A percentile compares a stretch with the other conserved stretches of the same genome.
These are phyloP conservation scores for Heterohyrax brucei DNA, from an alignment of 2,797 vertebrate genomes.

Conservation along the genomic window DNA sequence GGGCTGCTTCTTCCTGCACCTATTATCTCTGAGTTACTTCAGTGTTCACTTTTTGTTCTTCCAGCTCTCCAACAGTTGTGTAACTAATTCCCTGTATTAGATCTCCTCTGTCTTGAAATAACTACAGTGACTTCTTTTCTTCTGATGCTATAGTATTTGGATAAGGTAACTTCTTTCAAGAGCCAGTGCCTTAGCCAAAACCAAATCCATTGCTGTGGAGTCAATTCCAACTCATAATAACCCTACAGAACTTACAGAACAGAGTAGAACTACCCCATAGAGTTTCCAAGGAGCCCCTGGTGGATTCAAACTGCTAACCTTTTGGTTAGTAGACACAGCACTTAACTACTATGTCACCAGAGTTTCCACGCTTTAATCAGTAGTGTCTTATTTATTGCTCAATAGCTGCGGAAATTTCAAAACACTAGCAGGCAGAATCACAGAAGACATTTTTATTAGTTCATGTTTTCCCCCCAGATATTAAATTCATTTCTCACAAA, in stretches of 20 bases:
- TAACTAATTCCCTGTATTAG: not conserved
- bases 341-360: too few species aligned
- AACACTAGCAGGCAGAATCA: not conserved
- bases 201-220: too few species aligned
- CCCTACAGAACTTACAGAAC: too few species aligned
- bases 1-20: not conserved
- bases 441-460: constrained; percentile 10
- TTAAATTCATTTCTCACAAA: constrained; percentile 39
- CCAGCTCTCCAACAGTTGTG: not conserved
- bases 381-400: not conserved
- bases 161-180: not conserved
- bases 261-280: too few species aligned
- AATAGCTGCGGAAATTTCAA: constrained; percentile 18
- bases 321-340: too few species aligned
- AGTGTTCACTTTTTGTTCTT: not conserved
- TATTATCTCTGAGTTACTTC: not conserved
- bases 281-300: too few species aligned
- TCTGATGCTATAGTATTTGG: not conserved
- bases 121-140: not conserved
- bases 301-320: too few species aligned
- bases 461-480: not conserved
- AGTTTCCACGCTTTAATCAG: not conserved
- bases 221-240: too few species aligned
- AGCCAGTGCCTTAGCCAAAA: not conserved
- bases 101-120: not conserved